Evolutionary conservation across 2,888 invertebrate genomes (phyloP), one percentile per base, ranked within the genome.

Genomic region (Microchrysa polita): DNA sequence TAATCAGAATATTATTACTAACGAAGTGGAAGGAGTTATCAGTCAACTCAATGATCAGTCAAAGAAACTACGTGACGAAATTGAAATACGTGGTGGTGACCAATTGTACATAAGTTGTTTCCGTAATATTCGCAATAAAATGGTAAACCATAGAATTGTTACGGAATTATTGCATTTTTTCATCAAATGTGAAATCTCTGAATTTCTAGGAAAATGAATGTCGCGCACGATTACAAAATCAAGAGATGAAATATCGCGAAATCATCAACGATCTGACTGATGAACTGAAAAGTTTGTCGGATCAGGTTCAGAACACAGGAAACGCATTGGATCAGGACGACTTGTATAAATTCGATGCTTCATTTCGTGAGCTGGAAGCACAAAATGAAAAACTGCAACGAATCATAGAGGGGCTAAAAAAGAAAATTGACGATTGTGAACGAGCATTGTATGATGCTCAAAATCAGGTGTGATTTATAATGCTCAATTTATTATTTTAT

Each of bases 231-330:
- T 81, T 81, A 73, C 78, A 80, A 67, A 77, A 78, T 5, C 74
- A 80, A 81, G 2, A 80, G 81, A 20, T 81, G 79, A 81, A 81
- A 27, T 84, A 84, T 77, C 75, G 82, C n/a, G 80, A 80, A 78
- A 81, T 84, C 1, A 82, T 84, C 53, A 81, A 80, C 76, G 84
- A 84, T 72, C 79, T 84, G 42, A 83, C 81, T 53, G 79, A 78
- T 20, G 84, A 84, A 76, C 77, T 84, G 16, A 81, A 81, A 5
- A 80, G 79, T 72, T 79, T 84, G 40, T 83, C 82, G 9, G 79
- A 78, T 52, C 82, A 84, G 75, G 81, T 84, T 74, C 79, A 79
- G 48, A 78, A 79, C 74, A 81, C 81, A 16, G 81, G 82, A 44
- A 76, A 77, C 14, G 79, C 80, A 52, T 74, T 74, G n/a, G 55